Evolutionary conservation across 2,888 invertebrate species (phyloP), one percentile per base, ranked within the genome.

Genomic region (Yponomeuta cagnagella): DNA sequence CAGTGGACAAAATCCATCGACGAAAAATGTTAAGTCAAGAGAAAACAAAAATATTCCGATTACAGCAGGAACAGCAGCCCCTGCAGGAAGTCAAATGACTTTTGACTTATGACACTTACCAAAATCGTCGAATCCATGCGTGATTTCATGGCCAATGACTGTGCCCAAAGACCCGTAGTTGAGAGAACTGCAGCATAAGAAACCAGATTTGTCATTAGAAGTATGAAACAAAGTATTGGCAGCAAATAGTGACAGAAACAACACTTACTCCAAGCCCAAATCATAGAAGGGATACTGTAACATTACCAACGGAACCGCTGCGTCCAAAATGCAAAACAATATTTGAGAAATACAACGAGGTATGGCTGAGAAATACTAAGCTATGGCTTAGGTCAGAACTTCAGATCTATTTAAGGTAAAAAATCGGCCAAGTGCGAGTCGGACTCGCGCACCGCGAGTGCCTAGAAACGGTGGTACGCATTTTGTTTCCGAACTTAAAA

Each of bases 291-390:
- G 97, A 86, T 95, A 95, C 83, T 96, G 96, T 75, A 97, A 90
- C 84, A 97, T 97, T 75, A 96, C 97, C 82, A 96, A 93, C 68
- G 97, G 97, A 74, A 97, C 93, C 79, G 96, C 97, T 97, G 93
- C 84, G 89, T 90, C 87, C 88, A 79, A 74, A 77, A 63, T 30
- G 8, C 2, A 30, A 6, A 15, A 58, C 10, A 58, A 58, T 58
- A 5, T 58, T 58, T 58, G 6, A 58, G 52, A 58, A 58, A 15
- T 58, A 58, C 12, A 58, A 15, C 8, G 52, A 58, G 43, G 43
- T 43, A 0, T 43, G 1, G 43, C 5, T 43, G 9, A 3, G 1
- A 43, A 23, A 23, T 37, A 5, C 3, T 37, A 5, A 4, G 37
- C 4, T 37, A 37, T 37, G 2, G 2, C 43, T 43, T 43, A 33